Evolutionary conservation across 1,140 invertebrate species (phyloP).

Genomic region (Thaumatotibia leucotreta): DNA sequence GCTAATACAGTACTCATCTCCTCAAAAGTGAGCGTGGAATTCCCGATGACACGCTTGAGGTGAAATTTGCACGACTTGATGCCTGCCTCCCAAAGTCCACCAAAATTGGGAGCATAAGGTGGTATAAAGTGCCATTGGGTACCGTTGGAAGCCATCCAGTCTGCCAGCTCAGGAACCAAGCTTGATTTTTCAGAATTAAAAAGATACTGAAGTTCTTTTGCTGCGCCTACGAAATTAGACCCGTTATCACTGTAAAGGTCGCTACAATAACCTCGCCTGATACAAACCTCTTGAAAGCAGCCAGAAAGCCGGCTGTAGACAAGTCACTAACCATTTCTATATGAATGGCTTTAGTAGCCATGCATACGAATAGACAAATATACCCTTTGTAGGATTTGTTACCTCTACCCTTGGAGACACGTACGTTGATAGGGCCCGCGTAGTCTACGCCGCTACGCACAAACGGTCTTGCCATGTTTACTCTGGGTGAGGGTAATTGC

Average conservation of each 20-base stretch:
- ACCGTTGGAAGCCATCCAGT: not conserved
- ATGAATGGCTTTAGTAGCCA: slow-evolving; percentile 22
- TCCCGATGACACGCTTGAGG: slow-evolving; percentile 21
- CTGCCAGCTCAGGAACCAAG: not conserved
- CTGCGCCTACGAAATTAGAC: slow-evolving; percentile 44
- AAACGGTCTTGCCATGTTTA: slow-evolving; percentile 16
- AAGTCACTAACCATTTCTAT: slow-evolving; percentile 19
- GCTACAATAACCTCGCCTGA: slow-evolving; percentile 29
- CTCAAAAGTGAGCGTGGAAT: slow-evolving; percentile 14
- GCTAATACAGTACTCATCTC: slow-evolving; percentile 15
- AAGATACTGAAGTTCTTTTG: slow-evolving; percentile 15
- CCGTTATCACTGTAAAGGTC: slow-evolving; percentile 45
- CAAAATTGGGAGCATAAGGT: slow-evolving; percentile 30
- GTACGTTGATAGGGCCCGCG: slow-evolving; percentile 14
- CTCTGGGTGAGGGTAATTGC: slow-evolving; percentile 9
- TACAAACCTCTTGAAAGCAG: slow-evolving; percentile 19
- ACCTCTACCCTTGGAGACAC: slow-evolving; percentile 15
- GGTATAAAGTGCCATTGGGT: slow-evolving; percentile 13
- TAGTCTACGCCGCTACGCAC: slow-evolving; percentile 19
- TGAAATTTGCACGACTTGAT: slow-evolving; percentile 30
- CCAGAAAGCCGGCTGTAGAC: slow-evolving; percentile 28
- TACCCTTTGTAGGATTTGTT: slow-evolving; percentile 17
- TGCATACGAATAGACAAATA: slow-evolving; percentile 20
- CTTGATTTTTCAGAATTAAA: not conserved
- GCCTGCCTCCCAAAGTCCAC: slow-evolving; percentile 37